Conservation (phyloP, 2,888 invertebrate species). For the Crioceris asparagi region DNA sequence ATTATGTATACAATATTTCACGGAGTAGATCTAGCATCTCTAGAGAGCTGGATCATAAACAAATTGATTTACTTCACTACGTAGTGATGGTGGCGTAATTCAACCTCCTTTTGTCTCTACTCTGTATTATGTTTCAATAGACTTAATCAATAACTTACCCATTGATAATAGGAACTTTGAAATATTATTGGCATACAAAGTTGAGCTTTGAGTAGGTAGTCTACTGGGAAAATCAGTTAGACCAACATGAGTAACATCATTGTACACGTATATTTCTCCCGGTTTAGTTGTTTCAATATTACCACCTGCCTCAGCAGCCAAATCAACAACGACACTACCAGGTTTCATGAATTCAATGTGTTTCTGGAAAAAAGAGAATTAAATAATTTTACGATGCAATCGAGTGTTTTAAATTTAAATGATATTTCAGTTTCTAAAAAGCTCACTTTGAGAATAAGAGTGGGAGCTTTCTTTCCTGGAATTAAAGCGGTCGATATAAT, state of each 20-base stretch:
- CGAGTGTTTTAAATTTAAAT: background rate
- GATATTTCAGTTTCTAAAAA: background rate
- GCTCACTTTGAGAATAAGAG: slow-evolving; percentile 70
- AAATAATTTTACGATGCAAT: background rate
- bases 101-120: too few species aligned
- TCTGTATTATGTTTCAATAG: too few species aligned
- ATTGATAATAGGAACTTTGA: slow-evolving; percentile 76
- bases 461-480: slow-evolving; percentile 75
- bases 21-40: too few species aligned
- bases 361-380: slow-evolving; percentile 45
- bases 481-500: slow-evolving; percentile 84
- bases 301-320: slow-evolving; percentile 83
- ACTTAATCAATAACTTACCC: slow-evolving; percentile 48
- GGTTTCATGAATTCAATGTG: slow-evolving; percentile 74
- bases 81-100: too few species aligned
- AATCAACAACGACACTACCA: slow-evolving; percentile 80
- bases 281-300: slow-evolving; percentile 74
- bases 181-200: slow-evolving; percentile 84
- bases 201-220: slow-evolving; percentile 76
- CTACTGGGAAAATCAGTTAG: slow-evolving; percentile 76
- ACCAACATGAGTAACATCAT: slow-evolving; percentile 77
- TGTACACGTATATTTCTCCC: slow-evolving; percentile 60
- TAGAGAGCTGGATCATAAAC: too few species aligned
- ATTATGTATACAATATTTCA: too few species aligned
- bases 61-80: too few species aligned